phyloP scores from a whole-genome alignment of 2,888 invertebrate genomes.

The Philhelius pedissequus region DNA sequence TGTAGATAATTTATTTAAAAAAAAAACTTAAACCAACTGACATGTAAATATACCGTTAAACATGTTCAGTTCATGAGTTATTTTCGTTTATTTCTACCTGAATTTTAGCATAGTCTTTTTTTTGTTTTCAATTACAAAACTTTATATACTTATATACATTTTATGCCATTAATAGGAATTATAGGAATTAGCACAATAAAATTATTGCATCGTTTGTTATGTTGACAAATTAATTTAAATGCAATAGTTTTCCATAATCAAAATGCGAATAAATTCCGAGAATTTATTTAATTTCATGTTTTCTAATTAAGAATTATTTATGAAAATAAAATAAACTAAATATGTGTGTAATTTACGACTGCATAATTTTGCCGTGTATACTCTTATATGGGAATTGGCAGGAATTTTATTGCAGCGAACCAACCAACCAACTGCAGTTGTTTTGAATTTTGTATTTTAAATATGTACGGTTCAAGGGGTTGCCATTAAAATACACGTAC shows the following conservation, averaged over 20 bases:
- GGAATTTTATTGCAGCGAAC: not conserved
- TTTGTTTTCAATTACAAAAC: too few relatives aligned
- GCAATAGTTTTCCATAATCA: not conserved
- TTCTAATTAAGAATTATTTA: not conserved
- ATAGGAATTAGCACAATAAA: not conserved
- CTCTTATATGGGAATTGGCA: not conserved
- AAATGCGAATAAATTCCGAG: not conserved
- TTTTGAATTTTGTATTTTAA: too few relatives aligned
- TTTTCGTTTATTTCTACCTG: not conserved
- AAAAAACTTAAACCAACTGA: not conserved
- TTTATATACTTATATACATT: not conserved
- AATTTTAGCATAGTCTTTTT: not conserved
- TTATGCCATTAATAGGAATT: not conserved
- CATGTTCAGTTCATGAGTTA: not conserved
- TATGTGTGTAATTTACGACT: not conserved
- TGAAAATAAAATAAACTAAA: not conserved
- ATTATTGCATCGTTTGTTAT: not conserved
- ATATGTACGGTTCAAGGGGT: too few relatives aligned
- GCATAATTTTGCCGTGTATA: not conserved
- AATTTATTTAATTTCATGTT: not conserved
- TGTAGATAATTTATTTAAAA: not conserved
- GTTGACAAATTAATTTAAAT: not conserved
- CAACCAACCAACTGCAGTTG: not conserved
- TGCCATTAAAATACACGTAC: too few relatives aligned
- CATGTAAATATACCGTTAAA: not conserved